Evolutionary conservation across 2,113 vertebrate species (phyloP).

Genomic region (Bostrychus sinensis): DNA sequence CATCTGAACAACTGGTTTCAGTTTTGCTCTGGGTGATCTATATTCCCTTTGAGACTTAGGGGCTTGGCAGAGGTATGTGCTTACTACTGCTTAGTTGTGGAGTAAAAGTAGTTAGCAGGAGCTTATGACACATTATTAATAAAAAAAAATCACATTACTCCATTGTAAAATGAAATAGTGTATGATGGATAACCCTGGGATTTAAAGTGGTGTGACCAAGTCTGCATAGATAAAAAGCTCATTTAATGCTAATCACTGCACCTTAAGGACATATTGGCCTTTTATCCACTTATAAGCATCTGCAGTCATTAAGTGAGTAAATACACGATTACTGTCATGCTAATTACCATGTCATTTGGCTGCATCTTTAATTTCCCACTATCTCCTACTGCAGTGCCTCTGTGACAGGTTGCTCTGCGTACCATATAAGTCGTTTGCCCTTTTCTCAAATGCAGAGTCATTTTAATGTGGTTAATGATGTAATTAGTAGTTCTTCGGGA

Average conservation of each 20-base stretch:
- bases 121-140: neutral
- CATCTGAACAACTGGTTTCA: no score
- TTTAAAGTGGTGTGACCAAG: neutral
- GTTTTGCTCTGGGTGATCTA: no score
- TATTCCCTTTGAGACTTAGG: neutral
- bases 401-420: conserved; percentile 48
- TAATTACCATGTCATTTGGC: conserved; percentile 71
- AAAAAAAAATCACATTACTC: neutral
- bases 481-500: conserved; percentile 53
- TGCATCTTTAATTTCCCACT: conserved; percentile 54
- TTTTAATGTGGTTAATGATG: conserved; percentile 60
- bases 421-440: conserved; percentile 59
- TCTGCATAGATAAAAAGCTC: conserved; percentile 17
- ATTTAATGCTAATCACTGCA: conserved; percentile 57
- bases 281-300: conserved; percentile 74
- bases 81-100: neutral
- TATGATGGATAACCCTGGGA: neutral
- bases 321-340: conserved; percentile 71
- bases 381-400: conserved; percentile 36
- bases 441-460: conserved; percentile 62
- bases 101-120: neutral
- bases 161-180: neutral
- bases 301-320: conserved; percentile 72
- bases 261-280: conserved; percentile 55
- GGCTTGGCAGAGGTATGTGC: neutral